phyloP scores from a whole-genome alignment of 30 jellyfish, hydroid and myxozoan species.

The Cassiopea andromeda region DNA sequence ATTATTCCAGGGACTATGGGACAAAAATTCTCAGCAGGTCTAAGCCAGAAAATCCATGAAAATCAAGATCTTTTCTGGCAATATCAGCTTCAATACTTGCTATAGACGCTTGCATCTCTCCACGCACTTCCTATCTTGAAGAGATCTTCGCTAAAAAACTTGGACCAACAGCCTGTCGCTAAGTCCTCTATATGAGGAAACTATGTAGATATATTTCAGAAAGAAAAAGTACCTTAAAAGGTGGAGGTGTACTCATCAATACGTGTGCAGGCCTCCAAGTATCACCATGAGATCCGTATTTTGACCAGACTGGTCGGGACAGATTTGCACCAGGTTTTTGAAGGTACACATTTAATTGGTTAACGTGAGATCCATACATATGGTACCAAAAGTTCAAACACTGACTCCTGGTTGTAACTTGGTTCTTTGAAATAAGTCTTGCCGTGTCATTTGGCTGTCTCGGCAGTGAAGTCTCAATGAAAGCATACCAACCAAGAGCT shows the following conservation, averaged over 20 bases:
- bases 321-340: conserved; percentile 34
- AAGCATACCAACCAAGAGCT: conserved; percentile 96
- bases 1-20: no score
- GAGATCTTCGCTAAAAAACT: no score
- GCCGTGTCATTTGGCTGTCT: conserved; percentile 96
- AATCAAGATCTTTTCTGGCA: no score
- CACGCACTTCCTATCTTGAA: no score
- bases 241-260: conserved; percentile 64
- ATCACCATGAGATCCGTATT: conserved; percentile 94
- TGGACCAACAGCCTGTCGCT: no score
- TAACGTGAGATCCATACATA: conserved; percentile 96
- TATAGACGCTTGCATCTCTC: no score
- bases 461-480: conserved; percentile 88
- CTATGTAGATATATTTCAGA: no score
- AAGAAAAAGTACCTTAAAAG: conserved; percentile 74
- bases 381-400: conserved; percentile 98
- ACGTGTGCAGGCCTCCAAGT: conserved; percentile 94
- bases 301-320: conserved; percentile 92
- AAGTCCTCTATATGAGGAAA: no score
- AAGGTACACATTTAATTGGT: conserved; percentile 84
- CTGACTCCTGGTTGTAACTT: conserved; percentile 65
- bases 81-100: no score
- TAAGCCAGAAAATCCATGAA: no score
- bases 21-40: no score
- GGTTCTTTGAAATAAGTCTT: conserved; percentile 66